Evolutionary conservation across 2,888 invertebrate species (phyloP).

Genomic region (Chrysina gloriosa): DNA sequence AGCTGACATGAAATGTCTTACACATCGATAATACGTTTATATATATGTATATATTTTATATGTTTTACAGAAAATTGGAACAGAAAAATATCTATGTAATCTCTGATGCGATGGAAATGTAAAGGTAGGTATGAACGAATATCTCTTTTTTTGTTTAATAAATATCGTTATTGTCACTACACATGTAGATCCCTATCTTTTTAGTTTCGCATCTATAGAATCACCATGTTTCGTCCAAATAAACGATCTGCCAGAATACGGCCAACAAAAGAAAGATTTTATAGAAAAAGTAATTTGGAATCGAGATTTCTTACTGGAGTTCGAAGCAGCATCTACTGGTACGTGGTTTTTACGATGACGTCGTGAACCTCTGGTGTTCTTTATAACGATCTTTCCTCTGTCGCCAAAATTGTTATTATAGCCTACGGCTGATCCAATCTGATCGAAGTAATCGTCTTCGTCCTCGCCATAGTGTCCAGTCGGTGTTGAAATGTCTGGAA

Average conservation of each 20-base stretch:
- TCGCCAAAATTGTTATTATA: constrained; percentile 62
- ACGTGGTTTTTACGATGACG: constrained; percentile 54
- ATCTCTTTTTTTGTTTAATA: constrained; percentile 24
- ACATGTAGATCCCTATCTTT: constrained; percentile 51
- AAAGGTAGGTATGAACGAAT: too few species aligned
- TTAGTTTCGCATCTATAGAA: neutral
- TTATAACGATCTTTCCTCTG: constrained; percentile 44
- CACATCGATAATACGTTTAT: too few species aligned
- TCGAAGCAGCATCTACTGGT: constrained; percentile 53
- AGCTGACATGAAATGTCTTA: constrained; percentile 10
- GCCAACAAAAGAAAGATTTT: neutral
- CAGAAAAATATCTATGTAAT: too few species aligned
- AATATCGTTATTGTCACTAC: constrained; percentile 61
- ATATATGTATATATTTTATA: too few species aligned
- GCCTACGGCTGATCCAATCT: constrained; percentile 77
- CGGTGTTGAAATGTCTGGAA: constrained; percentile 81
- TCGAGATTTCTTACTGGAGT: constrained; percentile 39
- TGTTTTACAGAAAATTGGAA: too few species aligned
- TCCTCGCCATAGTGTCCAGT: constrained; percentile 68
- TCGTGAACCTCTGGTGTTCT: constrained; percentile 45
- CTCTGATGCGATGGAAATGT: too few species aligned
- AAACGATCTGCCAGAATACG: neutral
- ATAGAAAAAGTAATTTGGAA: neutral
- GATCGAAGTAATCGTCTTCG: constrained; percentile 72
- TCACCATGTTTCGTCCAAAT: neutral